phyloP scores from a whole-genome alignment of 2,797 vertebrate genomes.

The Philypnodon macrostomus region DNA sequence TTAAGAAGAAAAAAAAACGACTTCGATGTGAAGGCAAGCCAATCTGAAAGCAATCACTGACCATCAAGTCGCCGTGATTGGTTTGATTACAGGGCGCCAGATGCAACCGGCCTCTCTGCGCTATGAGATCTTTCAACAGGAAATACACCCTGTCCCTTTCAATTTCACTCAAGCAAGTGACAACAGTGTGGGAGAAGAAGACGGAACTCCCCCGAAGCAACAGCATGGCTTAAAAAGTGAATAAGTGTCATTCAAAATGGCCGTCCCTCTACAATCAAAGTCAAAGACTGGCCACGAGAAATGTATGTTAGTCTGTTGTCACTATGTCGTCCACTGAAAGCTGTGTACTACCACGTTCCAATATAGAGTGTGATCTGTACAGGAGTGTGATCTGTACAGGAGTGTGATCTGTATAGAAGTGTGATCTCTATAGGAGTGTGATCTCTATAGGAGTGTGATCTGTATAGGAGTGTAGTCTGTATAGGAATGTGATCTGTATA shows the following conservation, averaged over 20 bases:
- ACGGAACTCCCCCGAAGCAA: constrained; percentile 10
- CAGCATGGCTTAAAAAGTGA: constrained; percentile 6
- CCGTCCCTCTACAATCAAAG: constrained; percentile 32
- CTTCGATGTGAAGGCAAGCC: constrained; percentile 51
- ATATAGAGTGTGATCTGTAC: too few relatives aligned
- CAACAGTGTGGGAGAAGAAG: constrained; percentile 31
- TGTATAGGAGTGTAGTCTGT: too few relatives aligned
- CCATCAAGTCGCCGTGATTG: constrained; percentile 69
- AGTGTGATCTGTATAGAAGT: too few relatives aligned
- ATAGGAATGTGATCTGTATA: too few relatives aligned
- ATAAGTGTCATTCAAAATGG: constrained; percentile 31
- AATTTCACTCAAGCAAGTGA: constrained; percentile 49
- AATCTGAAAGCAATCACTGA: constrained; percentile 77
- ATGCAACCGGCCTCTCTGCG: constrained; percentile 55
- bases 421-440: too few relatives aligned
- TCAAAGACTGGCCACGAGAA: constrained; percentile 6
- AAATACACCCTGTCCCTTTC: constrained; percentile 68
- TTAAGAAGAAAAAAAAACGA: constrained; percentile 19
- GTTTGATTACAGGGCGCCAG: constrained; percentile 72
- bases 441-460: too few relatives aligned
- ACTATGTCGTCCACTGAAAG: too few relatives aligned
- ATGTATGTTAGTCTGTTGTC: background rate
- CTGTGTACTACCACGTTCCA: background rate
- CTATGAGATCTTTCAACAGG: constrained; percentile 58
- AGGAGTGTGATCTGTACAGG: too few relatives aligned